phyloP scores from a whole-genome alignment of 2,113 vertebrate species.

The Rafetus swinhoei region DNA sequence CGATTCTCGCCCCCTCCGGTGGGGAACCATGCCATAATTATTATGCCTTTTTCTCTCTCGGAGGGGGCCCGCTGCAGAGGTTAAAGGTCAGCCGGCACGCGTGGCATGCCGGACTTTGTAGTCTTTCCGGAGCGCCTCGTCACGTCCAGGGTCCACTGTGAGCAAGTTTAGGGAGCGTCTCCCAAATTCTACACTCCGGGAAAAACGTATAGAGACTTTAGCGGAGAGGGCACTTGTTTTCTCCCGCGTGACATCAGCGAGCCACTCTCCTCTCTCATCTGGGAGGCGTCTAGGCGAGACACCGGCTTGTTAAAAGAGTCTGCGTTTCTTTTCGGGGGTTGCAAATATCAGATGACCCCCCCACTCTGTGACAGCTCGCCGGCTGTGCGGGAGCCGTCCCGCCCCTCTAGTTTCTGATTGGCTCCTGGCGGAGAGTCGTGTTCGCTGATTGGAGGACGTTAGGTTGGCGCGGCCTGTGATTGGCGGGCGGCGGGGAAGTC shows the following conservation, averaged over 20 bases:
- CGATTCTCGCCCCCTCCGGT: no score
- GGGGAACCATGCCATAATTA: neutral
- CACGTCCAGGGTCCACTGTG: rapidly evolving
- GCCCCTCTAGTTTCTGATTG: neutral
- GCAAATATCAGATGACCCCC: rapidly evolving
- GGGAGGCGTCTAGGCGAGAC: no score
- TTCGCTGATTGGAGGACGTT: neutral
- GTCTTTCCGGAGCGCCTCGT: neutral
- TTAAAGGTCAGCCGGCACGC: neutral
- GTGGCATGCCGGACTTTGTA: neutral
- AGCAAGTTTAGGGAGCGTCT: neutral
- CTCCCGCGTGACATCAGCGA: no score
- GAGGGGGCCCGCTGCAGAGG: rapidly evolving
- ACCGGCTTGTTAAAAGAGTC: no score
- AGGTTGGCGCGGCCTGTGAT: rapidly evolving
- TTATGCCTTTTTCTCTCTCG: no score
- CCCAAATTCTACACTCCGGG: rapidly evolving
- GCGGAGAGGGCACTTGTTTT: no score
- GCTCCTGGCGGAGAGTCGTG: rapidly evolving
- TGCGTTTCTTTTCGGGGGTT: rapidly evolving
- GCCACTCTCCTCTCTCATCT: no score
- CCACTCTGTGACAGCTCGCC: rapidly evolving
- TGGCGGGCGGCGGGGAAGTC: neutral
- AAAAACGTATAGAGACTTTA: neutral
- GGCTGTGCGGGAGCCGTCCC: neutral